Percentiles rank a stretch among this genome's conserved stretches.
phyloP scores from a whole-genome alignment of 1,140 invertebrate species.

The Berghia stephanieae region DNA sequence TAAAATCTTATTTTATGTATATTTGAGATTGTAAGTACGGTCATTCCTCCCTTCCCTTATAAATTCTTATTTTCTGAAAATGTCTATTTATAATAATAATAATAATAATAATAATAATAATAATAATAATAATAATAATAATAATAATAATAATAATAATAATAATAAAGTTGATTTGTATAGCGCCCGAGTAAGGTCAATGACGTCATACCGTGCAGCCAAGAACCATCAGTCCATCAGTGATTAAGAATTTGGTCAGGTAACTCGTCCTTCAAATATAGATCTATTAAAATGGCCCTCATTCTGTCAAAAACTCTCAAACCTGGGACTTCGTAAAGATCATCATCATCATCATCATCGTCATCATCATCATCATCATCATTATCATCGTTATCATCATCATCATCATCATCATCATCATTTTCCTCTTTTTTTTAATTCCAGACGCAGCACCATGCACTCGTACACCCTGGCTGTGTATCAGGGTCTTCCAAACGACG shows the following conservation, averaged over 20 bases:
- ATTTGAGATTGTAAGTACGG: too few relatives aligned
- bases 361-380: background rate
- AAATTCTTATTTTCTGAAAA: too few relatives aligned
- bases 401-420: constrained; percentile 46
- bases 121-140: too few relatives aligned
- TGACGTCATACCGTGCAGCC: constrained; percentile 52
- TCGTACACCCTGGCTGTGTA: constrained; percentile 57
- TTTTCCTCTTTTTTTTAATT: background rate
- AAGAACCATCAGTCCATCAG: constrained; percentile 63
- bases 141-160: too few relatives aligned
- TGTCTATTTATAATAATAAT: too few relatives aligned
- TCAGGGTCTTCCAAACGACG: constrained; percentile 55
- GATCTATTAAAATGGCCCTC: too few relatives aligned
- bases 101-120: too few relatives aligned
- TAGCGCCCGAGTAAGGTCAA: constrained; percentile 42
- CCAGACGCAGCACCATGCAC: constrained; percentile 53
- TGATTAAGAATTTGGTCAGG: constrained; percentile 58
- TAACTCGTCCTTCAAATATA: too few relatives aligned
- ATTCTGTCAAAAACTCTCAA: too few relatives aligned
- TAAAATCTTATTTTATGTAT: too few relatives aligned
- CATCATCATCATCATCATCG: background rate
- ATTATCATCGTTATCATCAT: background rate
- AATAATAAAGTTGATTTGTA: too few relatives aligned
- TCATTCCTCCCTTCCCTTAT: too few relatives aligned
- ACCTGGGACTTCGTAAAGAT: background rate